Conservation (phyloP, 2,888 invertebrate genomes). For the Apeira syringaria region DNA sequence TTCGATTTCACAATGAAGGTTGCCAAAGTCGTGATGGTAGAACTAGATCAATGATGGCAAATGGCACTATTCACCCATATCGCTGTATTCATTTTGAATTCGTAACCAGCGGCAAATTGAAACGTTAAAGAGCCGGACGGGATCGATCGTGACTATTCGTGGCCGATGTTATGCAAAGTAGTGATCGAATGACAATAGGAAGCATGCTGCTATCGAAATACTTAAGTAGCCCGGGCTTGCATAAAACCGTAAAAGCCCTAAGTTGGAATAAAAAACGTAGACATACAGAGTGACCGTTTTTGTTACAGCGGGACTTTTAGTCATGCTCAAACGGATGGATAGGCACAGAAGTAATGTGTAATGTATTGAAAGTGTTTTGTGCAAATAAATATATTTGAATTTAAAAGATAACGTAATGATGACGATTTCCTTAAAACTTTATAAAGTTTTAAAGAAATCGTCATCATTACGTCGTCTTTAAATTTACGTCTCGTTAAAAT, state of each 20-base stretch:
- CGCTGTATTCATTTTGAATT: constrained; percentile 58
- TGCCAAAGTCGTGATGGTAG: constrained; percentile 60
- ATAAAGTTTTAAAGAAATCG: too few species aligned
- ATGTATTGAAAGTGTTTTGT: too few species aligned
- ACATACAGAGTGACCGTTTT: too few species aligned
- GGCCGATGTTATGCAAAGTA: constrained; percentile 63
- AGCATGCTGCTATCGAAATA: constrained; percentile 52
- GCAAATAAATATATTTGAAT: too few species aligned
- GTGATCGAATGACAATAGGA: constrained; percentile 50
- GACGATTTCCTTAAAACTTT: too few species aligned
- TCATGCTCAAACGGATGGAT: too few species aligned
- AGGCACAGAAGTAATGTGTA: too few species aligned
- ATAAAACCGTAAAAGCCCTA: constrained; percentile 4
- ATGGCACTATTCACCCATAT: constrained; percentile 62
- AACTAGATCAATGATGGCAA: constrained; percentile 65
- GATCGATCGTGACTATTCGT: constrained; percentile 56
- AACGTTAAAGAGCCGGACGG: constrained; percentile 57
- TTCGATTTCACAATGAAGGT: constrained; percentile 73
- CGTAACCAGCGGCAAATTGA: constrained; percentile 59
- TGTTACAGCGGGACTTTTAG: too few species aligned
- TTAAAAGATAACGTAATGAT: too few species aligned
- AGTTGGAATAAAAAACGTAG: too few species aligned
- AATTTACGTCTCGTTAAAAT: too few species aligned
- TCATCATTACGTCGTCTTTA: too few species aligned
- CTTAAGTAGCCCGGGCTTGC: constrained; percentile 13